Base-by-base conservation (phyloP, 37 sponge, comb jelly and placozoan genomes). In the Tethya wilhelma region DNA sequence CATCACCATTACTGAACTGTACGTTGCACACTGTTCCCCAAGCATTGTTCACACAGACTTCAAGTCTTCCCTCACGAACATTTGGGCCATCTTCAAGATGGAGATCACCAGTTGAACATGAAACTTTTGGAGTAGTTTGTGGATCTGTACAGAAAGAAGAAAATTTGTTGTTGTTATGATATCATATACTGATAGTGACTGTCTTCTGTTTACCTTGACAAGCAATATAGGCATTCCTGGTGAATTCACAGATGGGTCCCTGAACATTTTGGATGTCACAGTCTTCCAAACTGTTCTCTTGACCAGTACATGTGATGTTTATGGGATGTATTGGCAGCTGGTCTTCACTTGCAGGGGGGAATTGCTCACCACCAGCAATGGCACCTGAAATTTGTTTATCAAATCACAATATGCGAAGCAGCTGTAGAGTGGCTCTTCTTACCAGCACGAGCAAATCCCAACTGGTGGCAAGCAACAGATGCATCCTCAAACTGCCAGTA, bases 21-120 rank as follows among this genome's bases (percentile, higher is more conserved):
- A 17, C 36, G 39, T 60, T 62, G 56, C 83, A 82, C 0, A 79
- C 66, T 26, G 73, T 74, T 23, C 83, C 83, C 83, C 83, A 82
- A 7, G 83, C 83, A 42, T 72, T 63, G 53, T 73, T 82, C 36
- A 82, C 22, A 33, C 83, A 82, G 19, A 82, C 34, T 66, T 82
- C 83, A 38, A 82, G 38, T 46, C 83, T 62, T 17, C 83, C 83
- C 55, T 73, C 65, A 26, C 62, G 30, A 7, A 49, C 44, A 44
- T 28, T 74, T 32, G 74, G 33, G 17, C 83, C 83, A 60, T 43
- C 63, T 38, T 34, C 44, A 23, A 82, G 65, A 34, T 74, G 62
- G 49, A 73, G 32, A 9, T 73, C 65, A 9, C 74, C 74, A 46
- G 73, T 8, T n/a, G 56, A 64, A 28, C 83, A 82, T 38, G 64